Evolutionary conservation across 1,140 invertebrate species (phyloP).

Genomic region (Macrocentrus cingulum): DNA sequence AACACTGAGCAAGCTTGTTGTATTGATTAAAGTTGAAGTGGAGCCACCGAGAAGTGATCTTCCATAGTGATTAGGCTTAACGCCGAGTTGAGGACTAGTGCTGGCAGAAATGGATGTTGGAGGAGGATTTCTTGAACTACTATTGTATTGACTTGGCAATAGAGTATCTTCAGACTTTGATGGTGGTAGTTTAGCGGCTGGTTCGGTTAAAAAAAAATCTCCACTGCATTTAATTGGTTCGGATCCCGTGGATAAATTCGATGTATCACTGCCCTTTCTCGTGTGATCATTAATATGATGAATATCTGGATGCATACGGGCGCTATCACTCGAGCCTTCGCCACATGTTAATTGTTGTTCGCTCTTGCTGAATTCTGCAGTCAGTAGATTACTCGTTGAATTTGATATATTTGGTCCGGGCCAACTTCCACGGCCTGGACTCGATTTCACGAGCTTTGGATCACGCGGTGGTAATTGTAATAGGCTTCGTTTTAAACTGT

Average conservation of each 20-base stretch:
- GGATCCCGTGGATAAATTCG: slow-evolving; percentile 44
- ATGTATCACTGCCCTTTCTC: slow-evolving; percentile 47
- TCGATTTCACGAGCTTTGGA: slow-evolving; percentile 73
- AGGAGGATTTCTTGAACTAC: slow-evolving; percentile 57
- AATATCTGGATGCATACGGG: background rate
- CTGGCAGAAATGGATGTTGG: slow-evolving; percentile 65
- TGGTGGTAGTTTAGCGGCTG: slow-evolving; percentile 58
- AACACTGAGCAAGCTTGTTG: slow-evolving; percentile 63
- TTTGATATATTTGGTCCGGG: slow-evolving; percentile 71
- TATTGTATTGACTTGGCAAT: slow-evolving; percentile 61
- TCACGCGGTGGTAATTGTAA: slow-evolving; percentile 73
- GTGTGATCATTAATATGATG: slow-evolving; percentile 16
- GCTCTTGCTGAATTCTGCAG: slow-evolving; percentile 78
- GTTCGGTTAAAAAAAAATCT: slow-evolving; percentile 37
- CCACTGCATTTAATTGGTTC: slow-evolving; percentile 37
- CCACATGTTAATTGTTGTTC: slow-evolving; percentile 70
- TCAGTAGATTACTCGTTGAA: slow-evolving; percentile 54
- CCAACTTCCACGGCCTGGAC: slow-evolving; percentile 78
- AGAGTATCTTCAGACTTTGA: slow-evolving; percentile 78
- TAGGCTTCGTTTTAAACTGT: slow-evolving; percentile 60
- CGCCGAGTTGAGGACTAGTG: slow-evolving; percentile 68
- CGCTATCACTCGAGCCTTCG: background rate
- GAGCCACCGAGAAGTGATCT: slow-evolving; percentile 48
- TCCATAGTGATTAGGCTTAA: slow-evolving; percentile 62
- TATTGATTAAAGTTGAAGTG: slow-evolving; percentile 48